A percentile compares a stretch with the other conserved stretches of the same genome.
phyloP scores from a whole-genome alignment of 2,797 vertebrate genomes.

The Gymnodraco acuticeps region DNA sequence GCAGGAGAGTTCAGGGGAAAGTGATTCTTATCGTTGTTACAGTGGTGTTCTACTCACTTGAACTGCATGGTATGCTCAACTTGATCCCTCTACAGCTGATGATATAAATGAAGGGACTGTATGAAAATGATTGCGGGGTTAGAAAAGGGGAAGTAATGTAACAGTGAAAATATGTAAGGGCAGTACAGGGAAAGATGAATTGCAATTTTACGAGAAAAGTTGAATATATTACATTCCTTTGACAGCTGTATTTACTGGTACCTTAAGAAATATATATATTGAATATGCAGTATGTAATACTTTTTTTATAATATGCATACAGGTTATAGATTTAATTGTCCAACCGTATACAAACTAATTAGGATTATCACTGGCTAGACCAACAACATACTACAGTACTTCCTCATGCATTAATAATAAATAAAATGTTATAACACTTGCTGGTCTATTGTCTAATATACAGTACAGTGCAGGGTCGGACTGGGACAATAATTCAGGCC shows the following conservation, averaged over 20 bases:
- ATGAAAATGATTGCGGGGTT: neutral
- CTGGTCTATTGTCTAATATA: too few relatives aligned
- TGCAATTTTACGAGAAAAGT: neutral
- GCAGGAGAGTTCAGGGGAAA: neutral
- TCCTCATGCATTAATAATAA: neutral
- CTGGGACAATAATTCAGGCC: too few relatives aligned
- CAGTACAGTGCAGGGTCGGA: too few relatives aligned
- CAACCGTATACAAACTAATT: neutral
- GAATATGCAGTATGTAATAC: too few relatives aligned
- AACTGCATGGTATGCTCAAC: neutral
- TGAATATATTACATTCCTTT: too few relatives aligned
- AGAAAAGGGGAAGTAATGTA: neutral
- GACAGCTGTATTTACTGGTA: too few relatives aligned
- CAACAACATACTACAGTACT: neutral
- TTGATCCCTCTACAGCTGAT: neutral
- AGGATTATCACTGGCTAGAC: too few relatives aligned
- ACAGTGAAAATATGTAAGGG: neutral
- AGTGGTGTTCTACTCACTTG: neutral
- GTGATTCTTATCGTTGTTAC: conserved; percentile 1
- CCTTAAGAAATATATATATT: too few relatives aligned
- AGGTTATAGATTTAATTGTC: too few relatives aligned
- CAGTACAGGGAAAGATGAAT: neutral
- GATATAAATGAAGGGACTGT: neutral
- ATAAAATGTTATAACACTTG: neutral
- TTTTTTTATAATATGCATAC: too few relatives aligned